Base-by-base conservation (phyloP, 2,113 vertebrate species). In the Lathamus discolor region DNA sequence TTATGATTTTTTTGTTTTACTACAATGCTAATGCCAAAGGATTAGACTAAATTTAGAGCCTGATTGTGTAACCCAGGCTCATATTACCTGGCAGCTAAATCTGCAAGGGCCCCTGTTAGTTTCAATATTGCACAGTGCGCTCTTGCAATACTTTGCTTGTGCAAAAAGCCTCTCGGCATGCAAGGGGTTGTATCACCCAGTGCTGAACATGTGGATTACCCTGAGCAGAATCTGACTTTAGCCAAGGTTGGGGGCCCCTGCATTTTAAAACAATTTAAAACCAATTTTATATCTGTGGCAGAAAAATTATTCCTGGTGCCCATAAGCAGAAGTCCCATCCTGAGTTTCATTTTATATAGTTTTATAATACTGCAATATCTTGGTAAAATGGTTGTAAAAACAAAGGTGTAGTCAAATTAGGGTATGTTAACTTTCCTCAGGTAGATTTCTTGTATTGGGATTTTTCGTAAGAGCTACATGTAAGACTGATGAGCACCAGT, bases 1-100 rank as follows among this genome's bases (percentile, higher is more conserved):
- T 91, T 75, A 83, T 66, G 61, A 81, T 75, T 78, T 59, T 33
- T 59, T 59, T 43, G 35, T 88, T 90, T 88, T 72, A 90, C 88
- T 92, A 73, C 52, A 64, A n/a, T 61, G 29, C 39, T 72, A 44
- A 48, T 95, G 90, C 92, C 90, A 95, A 96, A 33, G 55, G 55
- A 92, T 88, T 90, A 81, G 55, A 33, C 28, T 93, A 54, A 46
- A 94, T 88, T 87, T 88, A 78, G 49, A 86, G n/a, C 8, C 19
- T 37, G 72, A 74, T 37, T 83, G 57, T 67, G 43, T 81, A 94
- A 81, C 35, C 29, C 20, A 31, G 61, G 24, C 83, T 85, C 35
- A 23, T 31, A 44, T 85, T 81, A 88, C 20, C 61, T 83, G 79
- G 51, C 85, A 81, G 68, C 24, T 77, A 80, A 70, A 80, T 59